phyloP scores from a whole-genome alignment of 2,797 vertebrate species.

The Carapus acus region DNA sequence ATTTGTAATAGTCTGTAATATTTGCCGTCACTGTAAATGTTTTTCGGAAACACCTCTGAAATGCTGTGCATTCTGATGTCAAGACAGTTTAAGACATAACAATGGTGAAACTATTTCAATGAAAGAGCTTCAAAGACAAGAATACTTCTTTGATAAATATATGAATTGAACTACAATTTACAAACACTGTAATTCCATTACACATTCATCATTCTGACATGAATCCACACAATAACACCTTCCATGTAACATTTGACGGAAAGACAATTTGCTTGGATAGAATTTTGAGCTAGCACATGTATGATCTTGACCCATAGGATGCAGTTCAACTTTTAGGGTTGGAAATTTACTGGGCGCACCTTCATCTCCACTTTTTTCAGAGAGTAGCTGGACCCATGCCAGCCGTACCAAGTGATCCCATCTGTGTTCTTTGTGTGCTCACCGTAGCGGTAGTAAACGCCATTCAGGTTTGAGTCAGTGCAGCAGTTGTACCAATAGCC shows the following conservation, averaged over 20 bases:
- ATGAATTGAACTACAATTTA: constrained; percentile 72
- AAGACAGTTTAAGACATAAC: no score
- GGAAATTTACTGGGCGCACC: constrained; percentile 86
- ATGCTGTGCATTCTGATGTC: no score
- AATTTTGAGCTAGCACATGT: constrained; percentile 32
- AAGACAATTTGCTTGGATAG: constrained; percentile 42
- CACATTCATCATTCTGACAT: constrained; percentile 64
- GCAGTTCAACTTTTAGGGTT: constrained; percentile 64
- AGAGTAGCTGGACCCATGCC: constrained; percentile 93
- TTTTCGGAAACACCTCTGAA: no score
- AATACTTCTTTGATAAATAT: constrained; percentile 76
- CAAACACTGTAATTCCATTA: constrained; percentile 62
- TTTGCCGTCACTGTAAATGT: constrained; percentile 13
- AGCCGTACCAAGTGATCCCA: constrained; percentile 96
- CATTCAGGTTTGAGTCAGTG: constrained; percentile 96
- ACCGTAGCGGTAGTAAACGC: constrained; percentile 85
- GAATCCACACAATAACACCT: constrained; percentile 46
- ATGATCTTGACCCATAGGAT: constrained; percentile 36
- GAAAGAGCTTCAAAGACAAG: constrained; percentile 62
- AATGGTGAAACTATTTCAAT: constrained; percentile 62
- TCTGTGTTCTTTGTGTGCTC: constrained; percentile 82
- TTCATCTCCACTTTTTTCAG: constrained; percentile 95
- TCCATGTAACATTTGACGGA: constrained; percentile 38
- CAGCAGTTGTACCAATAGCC: constrained; percentile 99
- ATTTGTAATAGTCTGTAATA: constrained; percentile 11